Evolutionary conservation across 2,113 vertebrate genomes (phyloP), one percentile per base, ranked within the genome.

Genomic region (Alethe diademata): DNA sequence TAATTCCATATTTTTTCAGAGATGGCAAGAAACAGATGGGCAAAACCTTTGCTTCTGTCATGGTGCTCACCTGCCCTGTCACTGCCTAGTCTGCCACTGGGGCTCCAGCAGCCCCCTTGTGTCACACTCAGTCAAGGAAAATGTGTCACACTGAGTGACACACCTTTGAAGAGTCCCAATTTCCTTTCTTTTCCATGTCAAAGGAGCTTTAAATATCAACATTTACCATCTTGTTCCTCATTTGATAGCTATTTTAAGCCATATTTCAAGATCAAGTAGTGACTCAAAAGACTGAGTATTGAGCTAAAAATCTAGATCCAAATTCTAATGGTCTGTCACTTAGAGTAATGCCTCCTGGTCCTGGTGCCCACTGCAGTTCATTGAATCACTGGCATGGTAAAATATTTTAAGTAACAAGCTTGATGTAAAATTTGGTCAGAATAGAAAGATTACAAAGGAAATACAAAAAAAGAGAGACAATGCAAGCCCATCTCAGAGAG

Each of bases 221-320:
- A 72, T 79, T 64, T 84, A 69, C 74, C 58, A 61, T 18, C 91
- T 75, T 78, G 26, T 25, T 82, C 78, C 74, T 65, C 69, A 35
- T 81, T 75, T 50, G n/a, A 78, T 28, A 92, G 70, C 58, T 95
- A 75, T 90, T 96, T 89, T 58, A 69, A 86, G 60, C 51, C 36
- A 7, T 43, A 54, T 61, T 87, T 76, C 60, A 79, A 76, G 36
- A 79, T 67, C 25, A 64, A 89, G 69, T 33, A 58, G 42, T 53
- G 66, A 92, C 50, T 95, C 43, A 42, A 92, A 92, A 87, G 86
- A 54, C 40, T 31, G 28, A 92, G 26, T 26, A 62, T 7, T 48
- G 65, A 93, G 82, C 40, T 84, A 70, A 92, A 94, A 92, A 76
- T 66, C 71, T 64, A 53, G 33, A 79, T 78, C 48, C 69, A 65